Base-by-base conservation (phyloP, 2,113 vertebrate genomes). In the Oreochromis tanganicae region DNA sequence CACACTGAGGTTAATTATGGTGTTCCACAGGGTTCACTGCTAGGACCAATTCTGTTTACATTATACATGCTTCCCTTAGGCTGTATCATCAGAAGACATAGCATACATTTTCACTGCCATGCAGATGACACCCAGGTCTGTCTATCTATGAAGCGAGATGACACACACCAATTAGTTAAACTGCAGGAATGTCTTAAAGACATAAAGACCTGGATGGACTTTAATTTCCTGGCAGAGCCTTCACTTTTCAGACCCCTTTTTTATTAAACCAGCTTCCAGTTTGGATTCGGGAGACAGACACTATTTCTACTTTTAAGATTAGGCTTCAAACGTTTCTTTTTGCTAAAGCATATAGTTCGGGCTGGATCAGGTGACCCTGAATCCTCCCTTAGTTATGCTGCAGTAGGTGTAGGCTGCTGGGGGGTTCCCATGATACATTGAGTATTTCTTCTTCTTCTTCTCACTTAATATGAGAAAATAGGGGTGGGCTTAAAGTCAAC, bases 351-450 rank as follows among this genome's bases (percentile, higher is more conserved):
- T 9, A 54, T 54, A 54, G 50, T 54, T 54, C 2, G 50, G 50
- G 0, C 9, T 21, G 52, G 0, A 54, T 0, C 52, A 54, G 0
- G 1, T 55, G 5, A 55, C n/a, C 52, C 5, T 55, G 5, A 55
- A 55, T 55, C 52, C 52, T 21, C 9, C n/a, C 52, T 55, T 55
- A 55, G n/a, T 55, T 55, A 55, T 55, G 52, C 0, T 55, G 52
- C 52, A 55, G 0, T 21, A 21, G 52, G 3, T 6, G n/a, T 21
- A 55, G 52, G 2, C n/a, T 55, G n/a, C 52, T 4, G 52, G n/a
- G 52, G 52, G n/a, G 0, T 21, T 21, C 52, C n/a, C n/a, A n/a
- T n/a, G n/a, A n/a, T n/a, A n/a, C n/a, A 56, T 2, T 56, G 54
- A 56, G 54, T 4, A 2, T 55, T 21, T 54, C 52, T 13, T 55